Base-by-base conservation (phyloP, 2,888 invertebrate genomes). In the Leptura quadrifasciata region DNA sequence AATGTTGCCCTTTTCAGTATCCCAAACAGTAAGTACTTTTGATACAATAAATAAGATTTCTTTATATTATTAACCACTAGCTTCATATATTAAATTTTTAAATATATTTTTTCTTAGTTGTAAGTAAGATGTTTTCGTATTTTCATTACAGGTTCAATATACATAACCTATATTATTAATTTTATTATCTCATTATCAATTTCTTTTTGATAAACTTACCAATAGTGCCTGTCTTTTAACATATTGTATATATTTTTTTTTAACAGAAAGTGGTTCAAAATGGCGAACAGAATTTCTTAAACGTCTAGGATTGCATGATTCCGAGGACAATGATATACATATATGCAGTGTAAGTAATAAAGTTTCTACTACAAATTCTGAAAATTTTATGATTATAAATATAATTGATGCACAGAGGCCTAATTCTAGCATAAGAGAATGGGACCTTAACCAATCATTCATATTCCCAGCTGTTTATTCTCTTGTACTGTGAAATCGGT, bases 271-370 rank as follows among this genome's bases (percentile, higher is more conserved):
- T 18, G 2, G 47, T 58, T 20, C 69, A 69, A 24, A 52, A 61
- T 71, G 71, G 71, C 71, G 52, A 52, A 24, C 27, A 52, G 71
- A 71, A 18, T 61, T 71, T 27, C 9, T 52, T 15, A 61, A 71
- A 15, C 27, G 71, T 18, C 10, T 71, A 27, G 71, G 52, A 24
- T 12, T 71, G 9, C 21, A 71, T 15, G 52, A 71, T 12, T 18
- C 54, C 17, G 10, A 27, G 15, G 61, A 71, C 10, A 61, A 71
- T 18, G 61, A 71, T 4, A 47, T 71, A 52, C 61, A 61, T 47
- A 27, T 71, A 17, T 71, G 71, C 52, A 61, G 60, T 31, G 71
- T 71, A 61, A 71, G 71, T 71, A 54, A 8, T 71, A 54, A 18
- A 1, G 15, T 24, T 60, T n/a, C 4, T n/a, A 9, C n/a, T n/a